Evolutionary conservation across 35 echinoderm and acorn worm genomes (phyloP), one percentile per base, ranked within the genome.

Genomic region (Antedon bifida): DNA sequence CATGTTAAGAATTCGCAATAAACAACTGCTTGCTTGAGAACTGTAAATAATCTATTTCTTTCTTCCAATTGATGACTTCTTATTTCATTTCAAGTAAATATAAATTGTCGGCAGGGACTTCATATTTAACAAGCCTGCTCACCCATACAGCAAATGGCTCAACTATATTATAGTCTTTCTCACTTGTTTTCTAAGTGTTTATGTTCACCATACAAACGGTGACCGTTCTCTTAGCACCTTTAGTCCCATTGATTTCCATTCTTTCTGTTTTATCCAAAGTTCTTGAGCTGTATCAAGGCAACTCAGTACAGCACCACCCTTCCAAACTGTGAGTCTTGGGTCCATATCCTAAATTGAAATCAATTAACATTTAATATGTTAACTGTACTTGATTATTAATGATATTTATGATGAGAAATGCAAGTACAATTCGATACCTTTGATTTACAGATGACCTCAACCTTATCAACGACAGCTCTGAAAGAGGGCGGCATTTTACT

Each of bases 381-480:
- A n/a, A n/a, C n/a, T n/a, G n/a, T n/a, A n/a, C n/a, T n/a, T n/a
- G n/a, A n/a, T n/a, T n/a, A n/a, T n/a, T n/a, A n/a, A n/a, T n/a
- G n/a, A n/a, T n/a, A n/a, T n/a, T 7, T 42, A 42, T 42, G 14
- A 42, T 14, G 14, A 42, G 5, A 42, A 42, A 42, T 14, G 14
- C 38, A 42, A 42, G 4, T 7, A 42, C 38, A 42, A 42, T 16
- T 16, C 26, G 39, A 77, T 56, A 93, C 95, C 88, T 99, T 99
- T 30, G 95, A 90, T 35, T 99, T 99, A 76, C 95, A 99, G 7
- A 99, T 88, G 34, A 99, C 95, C 77, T 99, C 95, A 32, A 99
- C 90, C 36, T 86, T 92, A 30, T 99, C 95, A n/a, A 92, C 88
- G 8, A 82, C 86, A 36, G 73, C 86, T 9, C 87, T 79, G 34